A percentile compares a stretch with the other conserved stretches of the same genome.
These are phyloP conservation scores for Alligator mississippiensis DNA, from an alignment of 2,113 vertebrate species.

Conservation along the genomic window DNA sequence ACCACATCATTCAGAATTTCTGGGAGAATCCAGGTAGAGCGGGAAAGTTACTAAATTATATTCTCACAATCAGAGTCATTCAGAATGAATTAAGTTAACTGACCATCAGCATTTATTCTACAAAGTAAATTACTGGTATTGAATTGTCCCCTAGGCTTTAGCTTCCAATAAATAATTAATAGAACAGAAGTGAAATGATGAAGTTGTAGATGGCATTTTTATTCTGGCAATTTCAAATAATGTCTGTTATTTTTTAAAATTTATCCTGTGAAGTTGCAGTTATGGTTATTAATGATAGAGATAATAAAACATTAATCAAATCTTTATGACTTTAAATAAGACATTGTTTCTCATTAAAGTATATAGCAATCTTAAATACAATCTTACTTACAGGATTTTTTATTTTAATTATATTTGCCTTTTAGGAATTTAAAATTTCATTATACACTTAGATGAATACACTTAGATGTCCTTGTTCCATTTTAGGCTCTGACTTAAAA, in stretches of 20 bases:
- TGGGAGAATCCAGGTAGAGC: background rate
- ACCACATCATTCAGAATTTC: background rate
- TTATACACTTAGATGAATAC: conserved; percentile 36
- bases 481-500: conserved; percentile 33
- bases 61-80: conserved; percentile 74
- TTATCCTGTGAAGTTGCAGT: conserved; percentile 27
- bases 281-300: conserved; percentile 46
- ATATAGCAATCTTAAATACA: conserved; percentile 37
- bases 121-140: conserved; percentile 70
- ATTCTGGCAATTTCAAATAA: conserved; percentile 13
- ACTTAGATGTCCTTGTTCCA: conserved; percentile 17
- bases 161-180: conserved; percentile 78
- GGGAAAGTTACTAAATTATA: conserved; percentile 63
- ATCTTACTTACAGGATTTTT: background rate
- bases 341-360: conserved; percentile 52
- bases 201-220: conserved; percentile 33
- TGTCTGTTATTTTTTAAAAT: background rate
- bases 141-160: conserved; percentile 70
- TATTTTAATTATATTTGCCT: conserved; percentile 63
- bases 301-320: conserved; percentile 63
- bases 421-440: conserved; percentile 59
- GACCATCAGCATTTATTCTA: conserved; percentile 64
- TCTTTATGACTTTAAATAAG: conserved; percentile 64
- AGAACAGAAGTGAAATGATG: conserved; percentile 73
- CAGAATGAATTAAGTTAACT: conserved; percentile 72